Percentiles rank a stretch among this genome's conserved stretches.
Evolutionary conservation across 2,888 invertebrate genomes (phyloP).

Genomic region (Chrysomela aeneicollis): DNA sequence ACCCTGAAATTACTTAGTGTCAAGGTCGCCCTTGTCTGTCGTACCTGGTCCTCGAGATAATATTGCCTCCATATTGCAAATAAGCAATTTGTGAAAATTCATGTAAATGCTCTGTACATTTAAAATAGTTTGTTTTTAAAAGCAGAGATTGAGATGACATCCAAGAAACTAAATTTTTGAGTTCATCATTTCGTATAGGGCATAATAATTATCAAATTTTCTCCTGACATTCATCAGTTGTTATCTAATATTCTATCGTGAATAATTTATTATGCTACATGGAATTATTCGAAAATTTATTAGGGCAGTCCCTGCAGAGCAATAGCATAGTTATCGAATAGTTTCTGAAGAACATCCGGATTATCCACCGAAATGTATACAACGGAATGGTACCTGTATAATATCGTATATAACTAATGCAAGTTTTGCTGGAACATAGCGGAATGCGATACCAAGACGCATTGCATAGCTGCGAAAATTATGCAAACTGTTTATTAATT

Average conservation of each 20-base stretch:
- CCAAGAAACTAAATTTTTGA: too few relatives aligned
- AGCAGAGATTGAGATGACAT: too few relatives aligned
- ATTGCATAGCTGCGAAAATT: slow-evolving; percentile 35
- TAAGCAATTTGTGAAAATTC: too few relatives aligned
- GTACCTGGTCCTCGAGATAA: too few relatives aligned
- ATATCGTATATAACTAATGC: slow-evolving; percentile 1
- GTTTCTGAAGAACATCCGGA: not conserved
- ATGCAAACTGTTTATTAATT: slow-evolving; percentile 2
- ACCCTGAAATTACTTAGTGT: too few relatives aligned
- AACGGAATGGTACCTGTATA: slow-evolving; percentile 4
- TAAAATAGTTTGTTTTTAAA: too few relatives aligned
- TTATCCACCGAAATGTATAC: not conserved
- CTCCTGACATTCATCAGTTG: too few relatives aligned
- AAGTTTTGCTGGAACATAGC: not conserved
- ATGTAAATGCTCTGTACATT: too few relatives aligned
- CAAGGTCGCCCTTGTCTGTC: too few relatives aligned
- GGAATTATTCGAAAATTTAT: not conserved
- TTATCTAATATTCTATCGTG: not conserved
- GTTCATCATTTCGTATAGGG: too few relatives aligned
- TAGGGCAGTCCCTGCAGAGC: not conserved
- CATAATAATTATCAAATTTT: too few relatives aligned
- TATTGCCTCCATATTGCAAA: too few relatives aligned
- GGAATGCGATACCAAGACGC: slow-evolving; percentile 44
- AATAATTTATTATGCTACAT: not conserved
- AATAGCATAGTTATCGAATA: not conserved